These are phyloP conservation scores for Tenebrosternarchus preto DNA, from an alignment of 2,113 vertebrate genomes.

Conservation along the genomic window DNA sequence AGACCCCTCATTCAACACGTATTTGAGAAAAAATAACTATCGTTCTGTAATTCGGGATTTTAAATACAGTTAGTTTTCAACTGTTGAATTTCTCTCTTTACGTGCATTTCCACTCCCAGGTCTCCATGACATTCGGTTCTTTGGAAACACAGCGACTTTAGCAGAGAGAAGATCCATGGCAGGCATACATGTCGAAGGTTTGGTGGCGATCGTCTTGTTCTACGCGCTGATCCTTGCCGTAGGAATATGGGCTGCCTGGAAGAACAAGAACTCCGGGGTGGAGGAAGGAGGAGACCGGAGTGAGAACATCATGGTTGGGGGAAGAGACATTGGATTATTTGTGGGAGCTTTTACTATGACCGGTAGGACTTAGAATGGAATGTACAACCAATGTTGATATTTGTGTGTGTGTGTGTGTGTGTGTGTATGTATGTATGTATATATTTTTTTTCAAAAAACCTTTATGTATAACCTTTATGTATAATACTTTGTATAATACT, in stretches of 20 bases:
- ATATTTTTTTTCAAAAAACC: too few relatives aligned
- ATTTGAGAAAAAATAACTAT: not conserved
- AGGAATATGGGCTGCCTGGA: slow-evolving; percentile 99
- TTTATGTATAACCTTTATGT: too few relatives aligned
- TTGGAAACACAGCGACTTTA: slow-evolving; percentile 60
- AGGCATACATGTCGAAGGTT: slow-evolving; percentile 91
- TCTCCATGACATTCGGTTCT: slow-evolving; percentile 79
- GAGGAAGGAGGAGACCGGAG: slow-evolving; percentile 84
- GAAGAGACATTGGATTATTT: slow-evolving; percentile 93
- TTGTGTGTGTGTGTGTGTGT: too few relatives aligned
- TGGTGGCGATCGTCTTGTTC: slow-evolving; percentile 92
- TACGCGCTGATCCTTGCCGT: slow-evolving; percentile 92
- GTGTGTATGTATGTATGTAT: too few relatives aligned
- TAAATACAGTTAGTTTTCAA: not conserved
- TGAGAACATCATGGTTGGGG: slow-evolving; percentile 96
- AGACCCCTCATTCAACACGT: not conserved
- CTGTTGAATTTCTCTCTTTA: not conserved
- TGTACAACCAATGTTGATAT: too few relatives aligned
- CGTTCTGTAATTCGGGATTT: not conserved
- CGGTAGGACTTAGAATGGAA: slow-evolving; percentile 72
- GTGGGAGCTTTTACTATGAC: slow-evolving; percentile 99
- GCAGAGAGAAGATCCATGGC: slow-evolving; percentile 64
- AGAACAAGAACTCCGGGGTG: slow-evolving; percentile 89
- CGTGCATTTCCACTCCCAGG: slow-evolving; percentile 49
- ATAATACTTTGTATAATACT: too few relatives aligned